Conservation (phyloP, 2,888 invertebrate genomes). For the Mechanitis mazaeus region DNA sequence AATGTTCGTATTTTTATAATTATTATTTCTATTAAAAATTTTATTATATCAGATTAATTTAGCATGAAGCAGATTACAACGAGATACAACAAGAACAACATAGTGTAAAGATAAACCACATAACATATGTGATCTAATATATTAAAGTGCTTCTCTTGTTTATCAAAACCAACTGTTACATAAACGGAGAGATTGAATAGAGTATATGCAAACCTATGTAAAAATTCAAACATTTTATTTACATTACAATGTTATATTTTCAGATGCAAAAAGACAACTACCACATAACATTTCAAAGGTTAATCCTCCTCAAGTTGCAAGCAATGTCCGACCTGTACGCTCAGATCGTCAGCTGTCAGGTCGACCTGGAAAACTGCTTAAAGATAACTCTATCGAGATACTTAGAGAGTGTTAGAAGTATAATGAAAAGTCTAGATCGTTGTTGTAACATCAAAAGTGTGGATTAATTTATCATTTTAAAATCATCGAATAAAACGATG, state of each 20-base stretch:
- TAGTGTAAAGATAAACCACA: no score
- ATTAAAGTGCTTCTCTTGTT: not conserved
- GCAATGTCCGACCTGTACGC: constrained; percentile 39
- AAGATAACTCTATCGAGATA: constrained; percentile 38
- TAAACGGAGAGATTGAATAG: no score
- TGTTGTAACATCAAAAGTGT: constrained; percentile 39
- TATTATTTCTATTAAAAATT: no score
- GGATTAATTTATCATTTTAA: no score
- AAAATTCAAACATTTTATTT: no score
- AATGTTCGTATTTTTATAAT: not conserved
- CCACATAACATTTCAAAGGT: constrained; percentile 43
- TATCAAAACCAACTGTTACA: no score
- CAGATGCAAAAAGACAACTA: constrained; percentile 56
- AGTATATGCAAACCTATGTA: no score
- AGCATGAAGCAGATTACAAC: no score
- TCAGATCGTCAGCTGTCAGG: constrained; percentile 32
- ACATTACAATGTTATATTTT: constrained; percentile 22
- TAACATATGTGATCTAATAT: not conserved
- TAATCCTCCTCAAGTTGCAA: constrained; percentile 42
- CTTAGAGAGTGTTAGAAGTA: constrained; percentile 36
- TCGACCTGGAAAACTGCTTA: constrained; percentile 43
- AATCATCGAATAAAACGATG: no score
- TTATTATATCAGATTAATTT: no score
- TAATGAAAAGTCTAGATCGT: constrained; percentile 39
- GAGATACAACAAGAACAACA: no score